Conservation (phyloP, 2,888 invertebrate species). For the Orchestes rusci region DNA sequence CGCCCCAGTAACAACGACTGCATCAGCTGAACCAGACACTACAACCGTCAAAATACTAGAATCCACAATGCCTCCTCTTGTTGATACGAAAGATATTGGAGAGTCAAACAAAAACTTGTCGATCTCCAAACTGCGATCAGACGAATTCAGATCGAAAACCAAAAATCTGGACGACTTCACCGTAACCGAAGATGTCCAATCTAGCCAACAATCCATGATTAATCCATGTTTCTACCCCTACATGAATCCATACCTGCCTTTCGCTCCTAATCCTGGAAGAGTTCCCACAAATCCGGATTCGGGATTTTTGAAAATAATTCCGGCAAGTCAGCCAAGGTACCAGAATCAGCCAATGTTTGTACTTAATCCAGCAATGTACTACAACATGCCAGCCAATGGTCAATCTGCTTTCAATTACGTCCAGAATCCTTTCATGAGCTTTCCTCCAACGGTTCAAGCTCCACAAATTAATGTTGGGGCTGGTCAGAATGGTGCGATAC, state of each 20-base stretch:
- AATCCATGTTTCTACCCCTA: constrained; percentile 34
- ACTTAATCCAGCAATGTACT: constrained; percentile 32
- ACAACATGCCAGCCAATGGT: constrained; percentile 27
- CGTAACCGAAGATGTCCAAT: constrained; percentile 29
- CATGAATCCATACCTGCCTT: constrained; percentile 23
- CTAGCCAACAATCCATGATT: constrained; percentile 30
- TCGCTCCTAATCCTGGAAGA: constrained; percentile 27
- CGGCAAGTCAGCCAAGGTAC: constrained; percentile 22
- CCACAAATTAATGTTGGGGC: constrained; percentile 4
- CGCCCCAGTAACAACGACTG: no score
- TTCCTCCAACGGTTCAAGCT: background rate
- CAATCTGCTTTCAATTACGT: background rate
- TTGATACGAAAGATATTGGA: no score
- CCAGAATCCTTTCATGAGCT: constrained; percentile 10
- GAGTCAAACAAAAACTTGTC: no score
- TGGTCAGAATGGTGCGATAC: constrained; percentile 24
- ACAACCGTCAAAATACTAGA: no score
- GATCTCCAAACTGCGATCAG: no score
- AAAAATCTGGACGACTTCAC: constrained; percentile 23
- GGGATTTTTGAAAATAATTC: constrained; percentile 28
- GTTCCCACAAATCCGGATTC: constrained; percentile 24
- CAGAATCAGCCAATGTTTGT: constrained; percentile 27
- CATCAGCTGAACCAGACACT: no score
- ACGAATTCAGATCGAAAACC: constrained; percentile 18
- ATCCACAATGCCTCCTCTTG: no score